Base-by-base conservation (phyloP, 2,888 invertebrate genomes). In the Scrobipalpa atriplicella region DNA sequence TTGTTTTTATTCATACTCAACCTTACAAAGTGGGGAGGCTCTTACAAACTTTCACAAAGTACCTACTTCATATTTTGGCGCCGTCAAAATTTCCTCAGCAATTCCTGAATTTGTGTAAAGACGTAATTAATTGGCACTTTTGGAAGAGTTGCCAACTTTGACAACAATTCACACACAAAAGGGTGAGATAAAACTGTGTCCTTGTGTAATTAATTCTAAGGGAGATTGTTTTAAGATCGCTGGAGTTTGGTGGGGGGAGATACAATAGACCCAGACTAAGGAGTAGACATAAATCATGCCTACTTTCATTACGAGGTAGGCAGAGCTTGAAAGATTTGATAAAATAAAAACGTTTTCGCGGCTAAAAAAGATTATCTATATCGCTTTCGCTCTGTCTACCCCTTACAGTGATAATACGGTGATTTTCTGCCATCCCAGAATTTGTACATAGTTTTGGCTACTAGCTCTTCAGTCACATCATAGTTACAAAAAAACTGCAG, bases 161-260 rank as follows among this genome's bases (percentile, higher is more conserved):
- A 41, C 62, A 47, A 62, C 62, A 62, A 62, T 62, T 62, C 58
- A 58, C 58, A 58, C 36, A 58, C 58, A 58, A 58, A 29, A 58
- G 58, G 58, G 29, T 6, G 56, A 58, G 58, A 58, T 58, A 58
- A 58, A 36, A 58, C 36, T 16, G 58, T 58, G 13, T 58, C 58
- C 29, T 58, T 38, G n/a, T 38, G 38, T 58, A 58, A 58, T 58
- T 58, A 58, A 58, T 58, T 58, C 10, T 58, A 36, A 5, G 1
- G 16, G 13, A 29, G 16, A 29, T 38, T 58, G 36, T 58, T 58
- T 58, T 58, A n/a, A 11, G 54, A 56, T 47, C 47, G 16, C 16
- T n/a, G 51, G n/a, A 16, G 51, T 51, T 51, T 51, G 7, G 51
- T 51, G 1, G 7, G 51, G 5, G 1, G 2, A 29, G 29, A 29